Evolutionary conservation across 2,797 vertebrate genomes (phyloP), one percentile per base, ranked within the genome.

Genomic region (Poliocrania exsul): DNA sequence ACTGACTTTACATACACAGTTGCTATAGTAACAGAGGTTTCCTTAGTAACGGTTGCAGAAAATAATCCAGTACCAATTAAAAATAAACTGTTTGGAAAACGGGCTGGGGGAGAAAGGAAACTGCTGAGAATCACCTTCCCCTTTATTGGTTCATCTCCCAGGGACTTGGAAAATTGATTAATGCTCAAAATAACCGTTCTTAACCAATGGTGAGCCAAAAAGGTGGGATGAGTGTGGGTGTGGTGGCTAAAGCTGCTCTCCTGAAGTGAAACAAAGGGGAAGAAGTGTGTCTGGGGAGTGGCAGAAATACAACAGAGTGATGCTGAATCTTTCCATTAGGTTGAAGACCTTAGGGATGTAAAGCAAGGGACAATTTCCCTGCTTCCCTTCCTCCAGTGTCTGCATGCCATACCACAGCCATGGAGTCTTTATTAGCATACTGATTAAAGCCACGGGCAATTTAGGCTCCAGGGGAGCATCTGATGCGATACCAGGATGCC

Each of bases 61-160:
- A 98, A 98, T 98, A 98, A 97, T 97, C 97, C 84, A 81, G 97
- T 94, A 93, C 95, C 97, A 98, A 98, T 98, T 98, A 98, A 98
- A 98, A 98, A 98, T 98, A 97, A 98, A 98, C 98, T 98, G 96
- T 95, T 93, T 97, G 96, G 96, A 95, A 97, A 95, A 84, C 91
- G 81, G 85, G 93, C 88, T 95, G 81, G 91, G 89, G 87, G 87
- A 95, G 77, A 90, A 93, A 83, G 82, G 86, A 88, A 94, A 49
- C 85, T 96, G 92, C 93, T 90, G 89, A 92, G 92, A 89, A 91
- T 94, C 81, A 91, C 90, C 85, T 93, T 93, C 65, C 73, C 69
- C 77, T 61, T 92, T 96, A 92, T 90, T 94, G 91, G 92, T 90
- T 93, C 87, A 70, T 93, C 73, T 97, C 89, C 84, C 42, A 46